Evolutionary conservation across 2,797 vertebrate genomes (phyloP).

Genomic region (Carapus acus): DNA sequence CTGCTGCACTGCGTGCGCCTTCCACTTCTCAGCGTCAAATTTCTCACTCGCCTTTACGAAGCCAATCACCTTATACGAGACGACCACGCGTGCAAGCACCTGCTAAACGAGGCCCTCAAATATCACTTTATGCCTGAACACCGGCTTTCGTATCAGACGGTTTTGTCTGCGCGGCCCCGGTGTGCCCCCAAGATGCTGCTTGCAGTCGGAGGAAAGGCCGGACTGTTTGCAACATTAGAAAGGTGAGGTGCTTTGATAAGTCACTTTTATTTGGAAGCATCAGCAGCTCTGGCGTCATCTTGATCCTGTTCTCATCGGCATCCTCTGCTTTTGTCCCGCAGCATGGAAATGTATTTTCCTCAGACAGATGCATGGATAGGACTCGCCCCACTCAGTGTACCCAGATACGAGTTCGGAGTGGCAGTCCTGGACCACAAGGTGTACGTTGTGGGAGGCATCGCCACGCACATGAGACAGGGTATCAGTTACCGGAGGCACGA

Average conservation of each 20-base stretch:
- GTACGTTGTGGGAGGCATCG: conserved; percentile 94
- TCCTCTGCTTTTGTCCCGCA: conserved; percentile 49
- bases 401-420: conserved; percentile 93
- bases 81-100: conserved; percentile 94
- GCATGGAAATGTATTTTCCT: conserved; percentile 98
- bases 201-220: conserved; percentile 95
- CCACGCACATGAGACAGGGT: conserved; percentile 89
- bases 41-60: conserved; percentile 94
- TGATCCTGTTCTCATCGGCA: background rate
- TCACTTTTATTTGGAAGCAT: background rate
- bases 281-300: background rate
- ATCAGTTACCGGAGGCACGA: conserved; percentile 92
- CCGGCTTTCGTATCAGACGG: conserved; percentile 91
- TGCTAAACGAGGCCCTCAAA: conserved; percentile 96
- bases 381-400: conserved; percentile 88
- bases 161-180: conserved; percentile 87
- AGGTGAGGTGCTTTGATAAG: conserved; percentile 71
- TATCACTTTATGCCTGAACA: conserved; percentile 99
- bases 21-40: conserved; percentile 94
- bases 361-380: conserved; percentile 98
- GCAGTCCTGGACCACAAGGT: conserved; percentile 94
- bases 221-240: conserved; percentile 92
- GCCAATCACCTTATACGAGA: conserved; percentile 98
- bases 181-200: conserved; percentile 96
- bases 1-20: conserved; percentile 93